These are phyloP conservation scores for Rhingia campestris DNA, from an alignment of 2,888 invertebrate species.

Conservation along the genomic window DNA sequence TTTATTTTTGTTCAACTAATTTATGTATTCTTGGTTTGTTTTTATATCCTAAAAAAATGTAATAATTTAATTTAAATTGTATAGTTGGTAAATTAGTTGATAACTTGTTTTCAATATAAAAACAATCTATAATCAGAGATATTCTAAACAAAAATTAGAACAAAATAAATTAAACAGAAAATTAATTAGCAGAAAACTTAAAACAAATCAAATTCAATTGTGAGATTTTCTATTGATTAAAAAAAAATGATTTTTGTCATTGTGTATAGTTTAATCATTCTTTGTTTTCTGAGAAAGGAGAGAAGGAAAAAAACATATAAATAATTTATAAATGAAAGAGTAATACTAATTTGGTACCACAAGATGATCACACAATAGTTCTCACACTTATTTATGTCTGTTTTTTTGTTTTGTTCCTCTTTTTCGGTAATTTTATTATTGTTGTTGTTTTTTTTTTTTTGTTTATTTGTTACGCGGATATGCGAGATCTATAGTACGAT, in stretches of 20 bases:
- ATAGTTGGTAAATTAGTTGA: constrained; percentile 41
- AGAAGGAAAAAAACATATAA: constrained; percentile 39
- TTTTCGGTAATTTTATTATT: constrained; percentile 15
- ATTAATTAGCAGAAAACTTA: constrained; percentile 36
- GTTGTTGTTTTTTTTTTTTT: constrained; percentile 37
- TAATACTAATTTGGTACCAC: constrained; percentile 74
- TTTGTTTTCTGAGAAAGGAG: constrained; percentile 14
- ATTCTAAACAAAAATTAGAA: constrained; percentile 65
- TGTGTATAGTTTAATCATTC: constrained; percentile 6
- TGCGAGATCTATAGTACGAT: constrained; percentile 65
- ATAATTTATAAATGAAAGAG: constrained; percentile 47
- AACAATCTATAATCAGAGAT: constrained; percentile 57
- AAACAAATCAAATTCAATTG: constrained; percentile 22
- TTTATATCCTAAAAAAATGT: constrained; percentile 59
- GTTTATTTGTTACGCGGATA: constrained; percentile 60
- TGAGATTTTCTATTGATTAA: constrained; percentile 54
- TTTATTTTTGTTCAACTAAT: constrained; percentile 49
- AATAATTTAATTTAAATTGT: constrained; percentile 71
- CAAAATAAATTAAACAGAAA: constrained; percentile 67
- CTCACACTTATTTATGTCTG: constrained; percentile 38
- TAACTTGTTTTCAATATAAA: constrained; percentile 68
- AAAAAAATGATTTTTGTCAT: constrained; percentile 25
- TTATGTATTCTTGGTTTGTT: constrained; percentile 52
- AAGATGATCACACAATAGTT: constrained; percentile 71
- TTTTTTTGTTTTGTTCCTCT: constrained; percentile 19